Percentiles rank a stretch among this genome's conserved stretches.
These are phyloP conservation scores for Holacanthus passer DNA, from an alignment of 2,113 vertebrate genomes.

Conservation along the genomic window DNA sequence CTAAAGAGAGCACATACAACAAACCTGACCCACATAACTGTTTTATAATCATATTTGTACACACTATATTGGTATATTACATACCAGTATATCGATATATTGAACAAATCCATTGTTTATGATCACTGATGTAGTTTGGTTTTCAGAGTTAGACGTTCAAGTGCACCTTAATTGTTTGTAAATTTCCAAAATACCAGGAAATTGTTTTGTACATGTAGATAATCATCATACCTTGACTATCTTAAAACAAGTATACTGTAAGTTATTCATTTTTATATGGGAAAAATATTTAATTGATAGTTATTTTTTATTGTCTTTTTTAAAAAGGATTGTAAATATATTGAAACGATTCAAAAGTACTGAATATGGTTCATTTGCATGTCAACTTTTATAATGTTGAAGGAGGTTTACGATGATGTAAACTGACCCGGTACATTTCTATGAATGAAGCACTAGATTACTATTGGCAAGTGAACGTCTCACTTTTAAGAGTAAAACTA, in stretches of 20 bases:
- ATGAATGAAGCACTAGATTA: slow-evolving; percentile 57
- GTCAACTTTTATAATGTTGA: slow-evolving; percentile 33
- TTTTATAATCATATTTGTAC: slow-evolving; percentile 47
- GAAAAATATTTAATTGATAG: slow-evolving; percentile 74
- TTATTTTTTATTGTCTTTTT: slow-evolving; percentile 67
- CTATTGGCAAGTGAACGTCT: slow-evolving; percentile 11
- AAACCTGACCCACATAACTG: slow-evolving; percentile 49
- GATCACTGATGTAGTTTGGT: slow-evolving; percentile 59
- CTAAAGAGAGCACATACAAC: slow-evolving; percentile 35
- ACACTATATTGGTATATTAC: slow-evolving; percentile 43
- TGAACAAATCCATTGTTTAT: slow-evolving; percentile 46
- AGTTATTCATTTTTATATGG: slow-evolving; percentile 83
- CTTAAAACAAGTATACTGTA: slow-evolving; percentile 69
- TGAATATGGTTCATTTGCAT: slow-evolving; percentile 50
- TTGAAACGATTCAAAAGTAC: slow-evolving; percentile 37
- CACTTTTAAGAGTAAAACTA: background rate
- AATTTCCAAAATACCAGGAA: slow-evolving; percentile 70
- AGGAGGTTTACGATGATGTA: slow-evolving; percentile 21
- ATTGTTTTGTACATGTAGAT: slow-evolving; percentile 72
- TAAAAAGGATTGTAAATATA: slow-evolving; percentile 67
- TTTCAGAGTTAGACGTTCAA: slow-evolving; percentile 64
- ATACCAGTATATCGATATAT: slow-evolving; percentile 51
- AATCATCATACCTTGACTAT: slow-evolving; percentile 69
- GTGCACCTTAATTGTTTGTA: slow-evolving; percentile 82
- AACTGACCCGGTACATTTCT: slow-evolving; percentile 8